phyloP scores from a whole-genome alignment of 2,113 vertebrate species.

The Microcebus murinus region DNA sequence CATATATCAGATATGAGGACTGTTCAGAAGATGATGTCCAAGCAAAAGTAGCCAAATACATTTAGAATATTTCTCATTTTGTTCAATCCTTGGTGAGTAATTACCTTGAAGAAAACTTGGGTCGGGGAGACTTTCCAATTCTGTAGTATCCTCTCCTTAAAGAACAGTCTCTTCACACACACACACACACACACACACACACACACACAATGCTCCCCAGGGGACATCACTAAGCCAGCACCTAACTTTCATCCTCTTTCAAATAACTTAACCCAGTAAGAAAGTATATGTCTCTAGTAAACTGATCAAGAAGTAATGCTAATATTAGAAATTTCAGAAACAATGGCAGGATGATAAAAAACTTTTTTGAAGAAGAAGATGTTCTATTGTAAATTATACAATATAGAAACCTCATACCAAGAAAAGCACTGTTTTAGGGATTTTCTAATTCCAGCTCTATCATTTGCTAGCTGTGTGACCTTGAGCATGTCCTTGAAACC shows the following conservation, averaged over 20 bases:
- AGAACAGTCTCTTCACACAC: background rate
- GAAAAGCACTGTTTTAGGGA: background rate
- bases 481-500: background rate
- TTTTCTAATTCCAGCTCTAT: background rate
- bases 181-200: background rate
- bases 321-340: slow-evolving; percentile 1
- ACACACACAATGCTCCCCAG: background rate
- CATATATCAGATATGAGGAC: background rate
- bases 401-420: background rate
- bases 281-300: background rate
- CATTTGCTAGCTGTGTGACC: background rate
- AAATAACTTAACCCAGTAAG: background rate
- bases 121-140: background rate
- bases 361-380: background rate
- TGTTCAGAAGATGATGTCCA: background rate
- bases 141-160: background rate
- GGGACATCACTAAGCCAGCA: background rate
- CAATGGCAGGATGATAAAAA: background rate
- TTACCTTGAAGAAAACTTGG: background rate
- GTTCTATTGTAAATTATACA: background rate
- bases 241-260: background rate
- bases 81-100: background rate
- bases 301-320: background rate
- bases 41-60: background rate
- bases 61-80: background rate